Evolutionary conservation across 2,797 vertebrate genomes (phyloP).

Genomic region (Tinamus major): DNA sequence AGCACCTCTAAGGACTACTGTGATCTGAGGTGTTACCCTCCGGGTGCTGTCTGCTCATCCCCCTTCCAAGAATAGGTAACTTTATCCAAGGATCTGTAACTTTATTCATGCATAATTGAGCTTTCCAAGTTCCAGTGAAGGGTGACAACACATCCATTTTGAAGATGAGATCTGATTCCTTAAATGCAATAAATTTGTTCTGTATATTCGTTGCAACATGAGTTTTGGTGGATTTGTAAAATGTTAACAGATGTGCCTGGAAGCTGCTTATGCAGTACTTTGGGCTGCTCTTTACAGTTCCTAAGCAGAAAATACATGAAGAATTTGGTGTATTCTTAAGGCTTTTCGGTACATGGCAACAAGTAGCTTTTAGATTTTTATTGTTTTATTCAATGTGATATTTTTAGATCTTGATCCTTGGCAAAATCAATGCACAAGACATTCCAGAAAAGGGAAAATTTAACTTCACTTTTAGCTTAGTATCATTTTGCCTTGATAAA

Average conservation of each 20-base stretch:
- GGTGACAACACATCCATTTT: neutral
- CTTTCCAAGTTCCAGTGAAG: neutral
- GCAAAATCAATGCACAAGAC: neutral
- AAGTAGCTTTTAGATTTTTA: neutral
- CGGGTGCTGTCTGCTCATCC: neutral
- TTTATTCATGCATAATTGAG: fast-evolving
- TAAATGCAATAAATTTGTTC: neutral
- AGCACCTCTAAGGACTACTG: fast-evolving
- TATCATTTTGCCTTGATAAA: neutral
- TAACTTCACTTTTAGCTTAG: neutral
- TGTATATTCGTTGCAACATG: neutral
- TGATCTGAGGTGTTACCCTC: neutral
- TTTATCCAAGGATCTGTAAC: fast-evolving
- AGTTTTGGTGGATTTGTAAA: neutral
- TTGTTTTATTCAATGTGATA: neutral
- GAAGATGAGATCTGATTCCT: neutral
- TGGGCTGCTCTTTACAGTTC: neutral
- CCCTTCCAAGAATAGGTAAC: neutral
- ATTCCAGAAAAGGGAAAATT: neutral
- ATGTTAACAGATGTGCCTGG: neutral
- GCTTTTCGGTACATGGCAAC: neutral
- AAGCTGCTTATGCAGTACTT: neutral
- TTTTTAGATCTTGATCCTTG: conserved; percentile 19
- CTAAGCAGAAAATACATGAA: neutral
- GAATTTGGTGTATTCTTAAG: neutral